These are phyloP conservation scores for Steinernema carpocapsae DNA, from an alignment of 2,888 invertebrate genomes.

Conservation along the genomic window DNA sequence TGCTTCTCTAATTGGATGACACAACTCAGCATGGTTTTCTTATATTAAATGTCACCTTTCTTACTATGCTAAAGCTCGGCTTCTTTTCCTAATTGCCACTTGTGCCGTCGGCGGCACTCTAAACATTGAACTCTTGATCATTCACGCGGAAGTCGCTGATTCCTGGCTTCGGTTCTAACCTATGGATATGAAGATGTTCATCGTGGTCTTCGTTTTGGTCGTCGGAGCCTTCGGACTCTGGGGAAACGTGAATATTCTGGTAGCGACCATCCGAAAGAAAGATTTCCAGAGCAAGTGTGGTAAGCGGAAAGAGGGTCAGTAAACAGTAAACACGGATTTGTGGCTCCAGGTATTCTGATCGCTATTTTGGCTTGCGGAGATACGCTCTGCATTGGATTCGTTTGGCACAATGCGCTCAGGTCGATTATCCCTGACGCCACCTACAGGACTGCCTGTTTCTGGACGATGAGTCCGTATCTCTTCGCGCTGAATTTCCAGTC, in stretches of 20 bases:
- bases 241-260: slow-evolving; percentile 3
- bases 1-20: no score
- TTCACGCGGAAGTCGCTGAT: no score
- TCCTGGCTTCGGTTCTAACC: no score
- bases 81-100: no score
- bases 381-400: background rate
- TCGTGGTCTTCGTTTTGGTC: background rate
- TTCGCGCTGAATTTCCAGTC: slow-evolving; percentile 16
- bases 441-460: background rate
- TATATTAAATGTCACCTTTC: no score
- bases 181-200: slow-evolving; percentile 19
- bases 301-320: background rate
- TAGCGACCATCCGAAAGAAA: background rate
- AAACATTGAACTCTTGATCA: no score
- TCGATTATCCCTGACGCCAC: background rate
- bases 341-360: background rate
- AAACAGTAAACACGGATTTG: background rate
- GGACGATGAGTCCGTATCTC: slow-evolving; percentile 8
- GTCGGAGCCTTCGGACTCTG: slow-evolving; percentile 1
- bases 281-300: slow-evolving; percentile 16
- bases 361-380: slow-evolving; percentile 3
- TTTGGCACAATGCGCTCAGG: background rate
- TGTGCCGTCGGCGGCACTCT: no score
- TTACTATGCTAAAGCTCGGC: no score
- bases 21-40: no score